These are phyloP conservation scores for Malthinus seriepunctatus DNA, from an alignment of 2,888 invertebrate genomes.

Conservation along the genomic window DNA sequence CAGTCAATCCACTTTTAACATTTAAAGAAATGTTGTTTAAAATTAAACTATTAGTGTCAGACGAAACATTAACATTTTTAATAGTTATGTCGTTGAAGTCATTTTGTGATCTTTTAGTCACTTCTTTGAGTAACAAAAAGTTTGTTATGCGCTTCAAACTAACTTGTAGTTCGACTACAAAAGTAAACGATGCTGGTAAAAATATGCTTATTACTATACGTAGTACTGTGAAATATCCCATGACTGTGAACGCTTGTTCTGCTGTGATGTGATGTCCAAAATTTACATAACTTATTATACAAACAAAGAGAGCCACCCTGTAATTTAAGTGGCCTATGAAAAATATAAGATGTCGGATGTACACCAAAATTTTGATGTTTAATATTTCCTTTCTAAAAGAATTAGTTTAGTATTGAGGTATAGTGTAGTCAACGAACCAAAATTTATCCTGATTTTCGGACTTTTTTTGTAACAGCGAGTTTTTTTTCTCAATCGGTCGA, in stretches of 20 bases:
- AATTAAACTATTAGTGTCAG: constrained; percentile 35
- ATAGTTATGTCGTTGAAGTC: not conserved
- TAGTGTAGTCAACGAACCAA: too few species aligned
- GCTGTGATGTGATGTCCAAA: constrained; percentile 74
- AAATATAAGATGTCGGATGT: constrained; percentile 41
- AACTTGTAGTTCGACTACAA: constrained; percentile 77
- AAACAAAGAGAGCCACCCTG: constrained; percentile 46
- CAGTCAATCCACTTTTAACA: constrained; percentile 54
- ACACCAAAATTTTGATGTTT: constrained; percentile 52
- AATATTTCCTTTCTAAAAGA: constrained; percentile 67
- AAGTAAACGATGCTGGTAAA: constrained; percentile 83
- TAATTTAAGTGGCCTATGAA: constrained; percentile 43
- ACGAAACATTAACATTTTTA: not conserved
- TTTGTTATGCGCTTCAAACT: constrained; percentile 71
- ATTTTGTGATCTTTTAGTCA: not conserved
- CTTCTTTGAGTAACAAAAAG: constrained; percentile 64
- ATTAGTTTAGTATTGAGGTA: constrained; percentile 5
- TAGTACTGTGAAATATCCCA: constrained; percentile 86
- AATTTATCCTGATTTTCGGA: too few species aligned
- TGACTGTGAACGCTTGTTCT: constrained; percentile 83
- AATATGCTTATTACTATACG: constrained; percentile 85
- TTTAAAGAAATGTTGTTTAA: constrained; percentile 53
- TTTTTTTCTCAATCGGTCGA: too few species aligned
- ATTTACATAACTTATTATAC: constrained; percentile 63
- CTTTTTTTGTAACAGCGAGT: too few species aligned